Percentiles rank a stretch among this genome's conserved stretches.
These are phyloP conservation scores for Piliocolobus tephrosceles DNA, from an alignment of 2,113 vertebrate species.

Conservation along the genomic window DNA sequence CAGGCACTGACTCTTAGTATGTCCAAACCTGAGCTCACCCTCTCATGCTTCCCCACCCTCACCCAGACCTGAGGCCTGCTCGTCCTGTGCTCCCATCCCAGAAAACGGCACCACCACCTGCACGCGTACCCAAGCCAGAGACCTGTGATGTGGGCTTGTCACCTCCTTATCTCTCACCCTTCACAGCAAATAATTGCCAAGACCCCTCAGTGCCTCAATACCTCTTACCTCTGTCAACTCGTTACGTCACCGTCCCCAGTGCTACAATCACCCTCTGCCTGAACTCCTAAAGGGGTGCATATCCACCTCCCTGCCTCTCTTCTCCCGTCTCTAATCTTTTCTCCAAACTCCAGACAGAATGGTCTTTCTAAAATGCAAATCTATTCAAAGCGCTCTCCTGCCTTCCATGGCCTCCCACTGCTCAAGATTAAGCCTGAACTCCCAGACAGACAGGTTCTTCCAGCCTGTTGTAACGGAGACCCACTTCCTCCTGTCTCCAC, in stretches of 20 bases:
- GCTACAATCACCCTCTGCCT: background rate
- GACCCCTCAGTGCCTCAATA: background rate
- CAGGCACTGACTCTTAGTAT: background rate
- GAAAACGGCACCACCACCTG: background rate
- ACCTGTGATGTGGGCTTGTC: background rate
- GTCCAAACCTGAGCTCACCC: background rate
- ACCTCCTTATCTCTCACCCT: background rate
- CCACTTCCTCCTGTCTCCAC: no score
- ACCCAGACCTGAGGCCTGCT: background rate
- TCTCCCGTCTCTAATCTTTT: background rate
- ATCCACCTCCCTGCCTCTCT: background rate
- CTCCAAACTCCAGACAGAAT: background rate
- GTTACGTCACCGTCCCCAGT: accelerated
- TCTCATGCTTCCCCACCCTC: no score
- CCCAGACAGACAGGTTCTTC: background rate
- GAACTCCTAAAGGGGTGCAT: background rate
- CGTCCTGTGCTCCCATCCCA: accelerated
- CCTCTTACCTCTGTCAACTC: background rate
- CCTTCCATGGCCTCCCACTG: background rate
- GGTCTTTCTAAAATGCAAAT: background rate
- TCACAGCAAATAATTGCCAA: background rate
- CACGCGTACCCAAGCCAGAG: background rate
- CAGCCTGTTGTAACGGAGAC: background rate
- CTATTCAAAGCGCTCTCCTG: background rate
- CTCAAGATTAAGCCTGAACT: background rate